Evolutionary conservation across 2,888 invertebrate genomes (phyloP), one percentile per base, ranked within the genome.

Genomic region (Drosophila birchii): DNA sequence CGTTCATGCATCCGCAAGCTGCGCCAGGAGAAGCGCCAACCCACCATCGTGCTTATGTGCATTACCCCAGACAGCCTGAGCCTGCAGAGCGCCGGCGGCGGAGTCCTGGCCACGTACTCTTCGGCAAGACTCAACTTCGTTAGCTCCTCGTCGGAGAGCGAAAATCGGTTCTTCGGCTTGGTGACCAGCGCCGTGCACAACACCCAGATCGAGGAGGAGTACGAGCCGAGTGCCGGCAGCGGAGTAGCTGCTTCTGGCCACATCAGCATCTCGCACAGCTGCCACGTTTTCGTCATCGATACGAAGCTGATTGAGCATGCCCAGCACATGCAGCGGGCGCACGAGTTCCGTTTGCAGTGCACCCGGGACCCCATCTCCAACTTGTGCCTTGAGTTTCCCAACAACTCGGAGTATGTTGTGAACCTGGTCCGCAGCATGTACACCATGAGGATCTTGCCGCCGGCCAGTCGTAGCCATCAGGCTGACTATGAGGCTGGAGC

Each of bases 231-330:
- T 12, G 74, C 56, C 2, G 73, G 74, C 1, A 60, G 34, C 26
- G 74, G 41, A 18, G 60, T 44, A 32, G 34, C 60, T n/a, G 43
- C 56, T 2, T 44, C 64, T 12, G 86, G 81, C n/a, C 86, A 89
- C 70, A 88, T 95, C 12, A 94, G 94, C 76, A 94, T 95, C 20
- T 97, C 97, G 0, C 97, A 97, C 90, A 97, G 98, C 59, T 98
- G 98, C 90, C 98, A 99, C 92, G 97, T 98, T 0, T 99, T 99
- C 91, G 97, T 97, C 70, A 96, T 98, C 11, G 98, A 98, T 90
- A 95, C 97, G 0, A 96, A 97, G 91, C 93, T 97, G 81, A 95
- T 95, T 5, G 96, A 96, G 69, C 98, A 99, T 91, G 94, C 94
- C 34, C 94, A 95, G 47, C 98, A 99, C 92, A 93, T 95, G 3